Evolutionary conservation across 1,140 invertebrate species (phyloP).

Genomic region (Drosophila orosa): DNA sequence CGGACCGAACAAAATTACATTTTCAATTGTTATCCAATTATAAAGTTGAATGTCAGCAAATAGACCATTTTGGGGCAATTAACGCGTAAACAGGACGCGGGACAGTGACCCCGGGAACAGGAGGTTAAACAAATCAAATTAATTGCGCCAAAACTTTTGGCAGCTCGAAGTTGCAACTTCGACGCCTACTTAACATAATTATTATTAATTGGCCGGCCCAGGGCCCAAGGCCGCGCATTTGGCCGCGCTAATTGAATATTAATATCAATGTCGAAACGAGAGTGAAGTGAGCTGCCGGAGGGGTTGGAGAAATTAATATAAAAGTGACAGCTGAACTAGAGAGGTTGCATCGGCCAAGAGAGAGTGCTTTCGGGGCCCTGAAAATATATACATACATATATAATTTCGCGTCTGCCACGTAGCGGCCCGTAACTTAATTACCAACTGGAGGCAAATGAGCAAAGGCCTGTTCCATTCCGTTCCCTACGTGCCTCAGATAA

Average conservation of each 20-base stretch:
- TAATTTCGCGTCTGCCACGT: constrained; percentile 49
- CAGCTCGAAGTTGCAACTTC: constrained; percentile 41
- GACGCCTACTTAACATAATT: constrained; percentile 72
- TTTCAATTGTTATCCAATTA: constrained; percentile 63
- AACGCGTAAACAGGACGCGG: constrained; percentile 23
- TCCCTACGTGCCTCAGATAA: constrained; percentile 70
- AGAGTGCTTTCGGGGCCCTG: background rate
- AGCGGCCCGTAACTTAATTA: constrained; percentile 69
- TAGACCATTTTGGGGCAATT: constrained; percentile 59
- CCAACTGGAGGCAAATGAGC: constrained; percentile 57
- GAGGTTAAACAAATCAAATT: constrained; percentile 52
- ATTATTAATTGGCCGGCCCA: constrained; percentile 65
- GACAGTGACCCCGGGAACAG: constrained; percentile 8
- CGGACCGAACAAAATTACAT: constrained; percentile 28
- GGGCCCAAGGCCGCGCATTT: constrained; percentile 43
- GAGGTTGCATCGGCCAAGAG: constrained; percentile 11
- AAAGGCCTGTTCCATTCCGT: constrained; percentile 25
- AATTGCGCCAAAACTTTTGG: constrained; percentile 49
- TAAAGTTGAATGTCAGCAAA: constrained; percentile 59
- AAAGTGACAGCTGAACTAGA: constrained; percentile 62
- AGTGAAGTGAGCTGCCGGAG: constrained; percentile 46
- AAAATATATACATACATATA: constrained; percentile 36
- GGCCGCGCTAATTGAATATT: constrained; percentile 73
- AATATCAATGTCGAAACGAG: constrained; percentile 72
- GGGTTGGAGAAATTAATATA: constrained; percentile 51